These are phyloP conservation scores for Drosophila biarmipes DNA, from an alignment of 1,140 invertebrate species.

Conservation along the genomic window DNA sequence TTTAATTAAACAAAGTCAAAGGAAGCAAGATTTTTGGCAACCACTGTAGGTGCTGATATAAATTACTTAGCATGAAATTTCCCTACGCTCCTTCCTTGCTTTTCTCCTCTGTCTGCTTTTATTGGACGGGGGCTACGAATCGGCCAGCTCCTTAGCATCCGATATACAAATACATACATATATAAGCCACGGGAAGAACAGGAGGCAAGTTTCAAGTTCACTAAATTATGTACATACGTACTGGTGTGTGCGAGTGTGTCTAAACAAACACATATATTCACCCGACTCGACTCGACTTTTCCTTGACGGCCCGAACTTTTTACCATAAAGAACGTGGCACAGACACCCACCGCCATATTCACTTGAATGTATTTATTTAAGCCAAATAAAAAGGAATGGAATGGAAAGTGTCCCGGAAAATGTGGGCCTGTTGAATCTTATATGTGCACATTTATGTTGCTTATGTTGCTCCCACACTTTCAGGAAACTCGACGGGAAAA, in stretches of 20 bases:
- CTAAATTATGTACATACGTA: constrained; percentile 76
- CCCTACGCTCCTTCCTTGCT: constrained; percentile 7
- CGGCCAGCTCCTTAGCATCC: constrained; percentile 60
- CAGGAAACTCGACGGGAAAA: constrained; percentile 26
- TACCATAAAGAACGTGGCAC: constrained; percentile 67
- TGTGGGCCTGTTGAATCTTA: constrained; percentile 37
- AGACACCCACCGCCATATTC: constrained; percentile 29
- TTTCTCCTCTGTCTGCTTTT: constrained; percentile 3
- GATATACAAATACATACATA: constrained; percentile 60
- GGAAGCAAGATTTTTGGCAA: constrained; percentile 1
- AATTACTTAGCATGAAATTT: constrained; percentile 74
- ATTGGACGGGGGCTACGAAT: constrained; percentile 17
- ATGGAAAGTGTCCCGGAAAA: constrained; percentile 24
- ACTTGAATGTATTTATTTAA: constrained; percentile 76
- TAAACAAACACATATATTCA: constrained; percentile 69
- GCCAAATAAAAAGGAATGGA: constrained; percentile 61
- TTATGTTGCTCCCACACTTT: constrained; percentile 19
- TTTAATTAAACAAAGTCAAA: background rate
- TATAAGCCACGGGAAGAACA: constrained; percentile 35
- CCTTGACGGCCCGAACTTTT: constrained; percentile 64
- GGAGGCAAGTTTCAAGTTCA: constrained; percentile 74
- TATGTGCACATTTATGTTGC: constrained; percentile 1
- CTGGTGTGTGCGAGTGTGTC: constrained; percentile 33
- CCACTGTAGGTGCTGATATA: constrained; percentile 47
- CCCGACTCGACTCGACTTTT: constrained; percentile 43